These are phyloP conservation scores for Onychomys arenicola DNA, from an alignment of 2,797 vertebrate genomes.

Conservation along the genomic window DNA sequence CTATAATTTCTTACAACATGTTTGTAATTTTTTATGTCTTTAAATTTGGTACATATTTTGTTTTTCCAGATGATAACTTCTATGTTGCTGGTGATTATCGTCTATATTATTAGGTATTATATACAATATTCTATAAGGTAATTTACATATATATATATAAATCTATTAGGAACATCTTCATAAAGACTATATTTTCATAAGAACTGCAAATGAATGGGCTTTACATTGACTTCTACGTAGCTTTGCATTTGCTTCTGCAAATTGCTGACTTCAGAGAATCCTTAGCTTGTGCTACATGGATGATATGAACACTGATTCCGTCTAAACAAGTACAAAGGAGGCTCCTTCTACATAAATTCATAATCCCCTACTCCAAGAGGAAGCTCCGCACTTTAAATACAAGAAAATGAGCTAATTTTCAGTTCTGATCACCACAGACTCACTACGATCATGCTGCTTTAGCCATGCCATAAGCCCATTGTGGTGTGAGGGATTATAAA, in stretches of 20 bases:
- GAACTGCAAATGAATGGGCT: background rate
- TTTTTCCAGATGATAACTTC: constrained; percentile 8
- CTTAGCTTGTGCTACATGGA: background rate
- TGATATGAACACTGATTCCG: background rate
- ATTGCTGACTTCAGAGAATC: background rate
- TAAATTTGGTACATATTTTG: background rate
- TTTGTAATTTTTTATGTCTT: background rate
- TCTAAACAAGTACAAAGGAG: background rate
- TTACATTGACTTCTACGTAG: background rate
- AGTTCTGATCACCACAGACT: background rate
- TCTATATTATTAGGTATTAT: too few species aligned
- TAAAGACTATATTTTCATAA: background rate
- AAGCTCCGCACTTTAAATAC: background rate
- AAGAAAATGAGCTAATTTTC: background rate
- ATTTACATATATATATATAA: background rate
- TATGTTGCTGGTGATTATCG: background rate
- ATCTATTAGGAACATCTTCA: background rate
- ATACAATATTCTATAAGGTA: background rate
- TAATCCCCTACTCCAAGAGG: background rate
- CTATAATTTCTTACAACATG: constrained; percentile 15
- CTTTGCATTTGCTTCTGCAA: background rate
- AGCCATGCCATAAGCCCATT: background rate
- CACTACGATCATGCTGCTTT: background rate
- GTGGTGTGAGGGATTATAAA: background rate
- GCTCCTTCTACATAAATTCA: background rate